Evolutionary conservation across 2,113 vertebrate species (phyloP).

Genomic region (Morone saxatilis): DNA sequence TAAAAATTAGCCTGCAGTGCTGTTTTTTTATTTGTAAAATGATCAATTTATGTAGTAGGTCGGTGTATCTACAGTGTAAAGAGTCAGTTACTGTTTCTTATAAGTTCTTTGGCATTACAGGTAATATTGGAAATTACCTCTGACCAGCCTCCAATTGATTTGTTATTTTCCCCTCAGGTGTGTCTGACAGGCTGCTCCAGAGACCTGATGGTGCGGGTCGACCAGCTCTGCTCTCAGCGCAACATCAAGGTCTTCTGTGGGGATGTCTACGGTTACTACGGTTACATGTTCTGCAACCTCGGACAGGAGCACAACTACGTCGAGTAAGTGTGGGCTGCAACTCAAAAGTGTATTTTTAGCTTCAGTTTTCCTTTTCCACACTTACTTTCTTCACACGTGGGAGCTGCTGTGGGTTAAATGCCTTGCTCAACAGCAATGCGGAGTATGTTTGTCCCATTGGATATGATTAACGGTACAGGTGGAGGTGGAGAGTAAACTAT

Average conservation of each 20-base stretch:
- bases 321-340: constrained; percentile 86
- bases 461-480: too few relatives aligned
- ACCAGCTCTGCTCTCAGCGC: constrained; percentile 90
- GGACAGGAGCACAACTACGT: constrained; percentile 92
- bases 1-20: not conserved
- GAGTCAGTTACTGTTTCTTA: not conserved
- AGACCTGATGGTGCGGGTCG: constrained; percentile 89
- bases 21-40: not conserved
- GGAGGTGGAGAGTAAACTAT: too few relatives aligned
- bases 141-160: not conserved
- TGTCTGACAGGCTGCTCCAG: constrained; percentile 92
- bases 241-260: constrained; percentile 93
- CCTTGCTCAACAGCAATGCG: too few relatives aligned
- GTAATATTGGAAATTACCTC: not conserved
- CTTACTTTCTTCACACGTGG: not conserved
- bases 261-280: constrained; percentile 93
- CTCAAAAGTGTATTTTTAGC: not conserved
- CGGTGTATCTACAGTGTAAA: not conserved
- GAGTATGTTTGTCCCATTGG: too few relatives aligned
- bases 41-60: not conserved
- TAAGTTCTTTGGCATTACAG: constrained; percentile 1
- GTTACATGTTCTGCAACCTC: constrained; percentile 94
- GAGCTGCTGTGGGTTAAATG: not conserved
- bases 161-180: constrained; percentile 81
- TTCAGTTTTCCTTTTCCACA: not conserved